Percentiles rank a stretch among this genome's conserved stretches.
These are phyloP conservation scores for Dicranocentrus wangi DNA, from an alignment of 2,888 invertebrate genomes.

Conservation along the genomic window DNA sequence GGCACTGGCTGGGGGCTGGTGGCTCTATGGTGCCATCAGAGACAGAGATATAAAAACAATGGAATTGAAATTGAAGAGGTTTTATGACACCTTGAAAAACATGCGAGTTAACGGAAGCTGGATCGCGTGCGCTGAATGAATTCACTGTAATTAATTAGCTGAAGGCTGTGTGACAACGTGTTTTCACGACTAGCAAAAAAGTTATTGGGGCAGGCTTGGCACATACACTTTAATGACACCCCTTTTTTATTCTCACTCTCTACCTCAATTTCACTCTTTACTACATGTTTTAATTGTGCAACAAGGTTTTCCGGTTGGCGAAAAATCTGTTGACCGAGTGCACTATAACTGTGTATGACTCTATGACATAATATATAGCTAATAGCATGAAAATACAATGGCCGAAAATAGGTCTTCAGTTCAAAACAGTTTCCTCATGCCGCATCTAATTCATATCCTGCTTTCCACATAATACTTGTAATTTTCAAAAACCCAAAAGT, in stretches of 20 bases:
- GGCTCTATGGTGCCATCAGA: too few species aligned
- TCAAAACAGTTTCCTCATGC: background rate
- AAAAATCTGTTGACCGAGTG: conserved; percentile 25
- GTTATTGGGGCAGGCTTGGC: conserved; percentile 46
- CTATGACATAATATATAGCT: conserved; percentile 34
- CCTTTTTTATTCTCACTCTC: conserved; percentile 1
- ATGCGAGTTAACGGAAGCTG: conserved; percentile 32
- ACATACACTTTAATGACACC: conserved; percentile 20
- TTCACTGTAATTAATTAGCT: conserved; percentile 27
- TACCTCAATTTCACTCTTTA: background rate
- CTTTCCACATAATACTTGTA: conserved; percentile 3
- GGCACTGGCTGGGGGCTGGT: background rate
- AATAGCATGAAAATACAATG: conserved; percentile 11
- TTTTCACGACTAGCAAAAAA: conserved; percentile 47
- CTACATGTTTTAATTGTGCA: conserved; percentile 42
- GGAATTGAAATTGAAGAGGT: conserved; percentile 5
- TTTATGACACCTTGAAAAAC: conserved; percentile 60
- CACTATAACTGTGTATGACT: background rate
- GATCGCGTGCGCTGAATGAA: conserved; percentile 53
- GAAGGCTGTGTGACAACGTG: conserved; percentile 7
- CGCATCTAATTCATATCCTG: conserved; percentile 6
- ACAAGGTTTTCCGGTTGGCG: conserved; percentile 53
- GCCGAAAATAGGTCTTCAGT: conserved; percentile 43
- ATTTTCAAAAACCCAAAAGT: too few species aligned
- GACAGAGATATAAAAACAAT: too few species aligned